A percentile compares a stretch with the other conserved stretches of the same genome.
phyloP scores from a whole-genome alignment of 2,113 vertebrate genomes.

The Dendropsophus ebraccatus region DNA sequence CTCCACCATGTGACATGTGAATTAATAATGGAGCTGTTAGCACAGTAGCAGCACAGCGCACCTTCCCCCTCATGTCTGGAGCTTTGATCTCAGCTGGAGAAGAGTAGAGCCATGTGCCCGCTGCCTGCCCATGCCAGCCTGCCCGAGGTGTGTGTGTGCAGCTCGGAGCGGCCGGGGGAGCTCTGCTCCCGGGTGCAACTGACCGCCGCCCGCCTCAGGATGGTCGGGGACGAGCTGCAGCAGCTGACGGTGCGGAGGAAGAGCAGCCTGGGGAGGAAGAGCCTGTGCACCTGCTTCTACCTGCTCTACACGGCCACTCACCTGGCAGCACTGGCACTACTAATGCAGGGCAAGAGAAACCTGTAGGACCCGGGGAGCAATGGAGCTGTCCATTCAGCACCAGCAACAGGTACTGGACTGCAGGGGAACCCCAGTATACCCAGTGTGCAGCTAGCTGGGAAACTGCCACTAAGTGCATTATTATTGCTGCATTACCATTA shows the following conservation, averaged over 20 bases:
- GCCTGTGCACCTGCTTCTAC: slow-evolving; percentile 66
- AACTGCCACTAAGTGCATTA: no score
- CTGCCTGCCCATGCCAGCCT: slow-evolving; percentile 70
- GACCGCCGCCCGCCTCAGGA: slow-evolving; percentile 76
- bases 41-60: slow-evolving; percentile 63
- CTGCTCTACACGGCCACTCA: slow-evolving; percentile 71
- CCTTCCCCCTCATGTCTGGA: slow-evolving; percentile 60
- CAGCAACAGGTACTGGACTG: slow-evolving; percentile 51
- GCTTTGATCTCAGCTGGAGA: slow-evolving; percentile 50
- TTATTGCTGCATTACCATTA: no score
- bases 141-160: slow-evolving; percentile 68
- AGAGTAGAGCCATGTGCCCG: slow-evolving; percentile 75
- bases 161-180: slow-evolving; percentile 64
- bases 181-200: slow-evolving; percentile 71
- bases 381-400: slow-evolving; percentile 59
- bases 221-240: slow-evolving; percentile 82
- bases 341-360: slow-evolving; percentile 73
- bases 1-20: slow-evolving; percentile 78
- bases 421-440: no score
- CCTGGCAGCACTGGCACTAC: slow-evolving; percentile 75
- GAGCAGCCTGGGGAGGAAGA: slow-evolving; percentile 49
- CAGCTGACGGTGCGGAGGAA: slow-evolving; percentile 62
- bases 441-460: no score
- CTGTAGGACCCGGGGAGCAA: slow-evolving; percentile 66
- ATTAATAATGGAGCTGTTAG: slow-evolving; percentile 78